phyloP scores from a whole-genome alignment of 2,797 vertebrate species.

The Scyliorhinus canicula region DNA sequence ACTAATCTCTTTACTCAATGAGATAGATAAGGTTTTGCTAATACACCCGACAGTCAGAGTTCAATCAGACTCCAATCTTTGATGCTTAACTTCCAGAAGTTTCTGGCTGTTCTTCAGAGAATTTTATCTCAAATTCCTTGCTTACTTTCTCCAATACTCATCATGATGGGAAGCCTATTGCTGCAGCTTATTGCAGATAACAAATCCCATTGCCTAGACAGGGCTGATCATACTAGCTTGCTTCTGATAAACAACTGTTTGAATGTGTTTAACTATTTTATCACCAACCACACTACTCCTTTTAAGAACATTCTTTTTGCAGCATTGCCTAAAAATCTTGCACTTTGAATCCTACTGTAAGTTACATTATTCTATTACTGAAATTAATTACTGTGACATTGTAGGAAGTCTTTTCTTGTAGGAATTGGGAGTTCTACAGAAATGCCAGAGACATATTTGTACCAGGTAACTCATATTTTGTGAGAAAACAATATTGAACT shows the following conservation, averaged over 20 bases:
- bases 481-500: background rate
- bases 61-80: conserved; percentile 76
- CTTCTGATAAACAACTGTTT: conserved; percentile 41
- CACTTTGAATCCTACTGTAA: background rate
- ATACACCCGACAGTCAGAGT: conserved; percentile 70
- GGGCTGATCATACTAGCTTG: conserved; percentile 44
- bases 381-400: background rate
- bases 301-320: background rate
- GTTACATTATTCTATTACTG: background rate
- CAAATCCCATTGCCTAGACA: conserved; percentile 51
- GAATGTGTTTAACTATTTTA: conserved; percentile 38
- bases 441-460: background rate
- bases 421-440: background rate
- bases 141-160: conserved; percentile 75
- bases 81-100: conserved; percentile 78
- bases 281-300: conserved; percentile 3
- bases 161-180: conserved; percentile 62
- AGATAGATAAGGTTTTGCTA: conserved; percentile 69
- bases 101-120: conserved; percentile 86
- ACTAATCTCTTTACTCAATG: conserved; percentile 70
- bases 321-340: background rate
- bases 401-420: background rate
- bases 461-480: background rate
- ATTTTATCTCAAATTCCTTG: conserved; percentile 77
- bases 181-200: conserved; percentile 62